Percentiles rank a stretch among this genome's conserved stretches.
phyloP scores from a whole-genome alignment of 2,113 vertebrate genomes.

The Prolemur simus region DNA sequence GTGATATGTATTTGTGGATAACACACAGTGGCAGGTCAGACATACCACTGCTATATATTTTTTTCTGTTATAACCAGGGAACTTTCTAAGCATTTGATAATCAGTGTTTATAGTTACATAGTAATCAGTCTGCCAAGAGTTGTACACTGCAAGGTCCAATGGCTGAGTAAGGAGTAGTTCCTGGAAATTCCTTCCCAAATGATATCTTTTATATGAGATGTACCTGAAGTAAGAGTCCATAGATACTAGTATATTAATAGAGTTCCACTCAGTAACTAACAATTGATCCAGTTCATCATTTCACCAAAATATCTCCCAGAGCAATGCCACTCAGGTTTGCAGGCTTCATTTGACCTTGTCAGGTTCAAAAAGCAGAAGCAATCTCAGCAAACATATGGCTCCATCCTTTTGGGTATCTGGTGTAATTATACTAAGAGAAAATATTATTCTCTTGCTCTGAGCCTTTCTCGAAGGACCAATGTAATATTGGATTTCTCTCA shows the following conservation, averaged over 20 bases:
- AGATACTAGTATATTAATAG: neutral
- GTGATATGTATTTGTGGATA: neutral
- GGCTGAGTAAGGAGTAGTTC: neutral
- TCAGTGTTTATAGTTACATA: neutral
- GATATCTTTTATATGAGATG: neutral
- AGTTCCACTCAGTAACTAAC: neutral
- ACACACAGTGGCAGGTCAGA: neutral
- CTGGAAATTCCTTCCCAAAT: neutral
- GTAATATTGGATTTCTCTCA: neutral
- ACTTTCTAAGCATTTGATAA: neutral
- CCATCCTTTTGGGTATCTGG: neutral
- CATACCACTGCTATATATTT: neutral
- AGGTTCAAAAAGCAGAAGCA: neutral
- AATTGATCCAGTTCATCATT: neutral
- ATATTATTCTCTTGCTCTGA: neutral
- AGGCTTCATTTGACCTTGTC: neutral
- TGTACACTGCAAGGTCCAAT: neutral
- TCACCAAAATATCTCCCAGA: neutral
- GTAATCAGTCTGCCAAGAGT: neutral
- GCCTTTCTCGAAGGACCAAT: neutral
- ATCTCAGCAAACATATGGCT: neutral
- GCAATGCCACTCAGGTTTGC: neutral
- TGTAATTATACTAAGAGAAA: neutral
- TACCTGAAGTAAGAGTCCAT: neutral
- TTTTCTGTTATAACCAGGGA: neutral